phyloP scores from a whole-genome alignment of 2,888 invertebrate species.

The Troglohyphantes excavatus region DNA sequence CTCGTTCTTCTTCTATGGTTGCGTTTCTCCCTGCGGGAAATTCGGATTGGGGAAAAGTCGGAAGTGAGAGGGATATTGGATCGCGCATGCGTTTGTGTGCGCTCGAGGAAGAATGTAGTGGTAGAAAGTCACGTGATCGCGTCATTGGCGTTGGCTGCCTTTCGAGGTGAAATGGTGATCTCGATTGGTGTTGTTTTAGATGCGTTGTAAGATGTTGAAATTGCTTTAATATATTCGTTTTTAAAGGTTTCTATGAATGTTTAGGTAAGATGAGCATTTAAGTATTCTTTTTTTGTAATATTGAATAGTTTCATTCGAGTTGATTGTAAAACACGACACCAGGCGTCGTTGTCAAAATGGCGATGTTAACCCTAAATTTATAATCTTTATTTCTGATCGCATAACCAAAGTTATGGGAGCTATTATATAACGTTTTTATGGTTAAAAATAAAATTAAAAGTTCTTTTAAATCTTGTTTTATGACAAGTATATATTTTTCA shows the following conservation, averaged over 20 bases:
- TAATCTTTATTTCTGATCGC: too few relatives aligned
- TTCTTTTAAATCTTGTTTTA: too few relatives aligned
- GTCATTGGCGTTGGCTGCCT: not conserved
- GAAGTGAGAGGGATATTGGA: not conserved
- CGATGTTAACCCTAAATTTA: not conserved
- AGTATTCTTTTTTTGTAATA: not conserved
- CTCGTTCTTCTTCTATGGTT: not conserved
- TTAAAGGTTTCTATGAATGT: not conserved
- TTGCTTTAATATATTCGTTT: not conserved
- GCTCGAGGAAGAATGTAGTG: conserved; percentile 2
- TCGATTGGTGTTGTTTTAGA: not conserved
- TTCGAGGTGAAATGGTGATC: not conserved
- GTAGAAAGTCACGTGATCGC: conserved; percentile 34
- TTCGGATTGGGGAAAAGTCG: not conserved
- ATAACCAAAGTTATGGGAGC: too few relatives aligned
- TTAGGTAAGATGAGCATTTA: conserved; percentile 15
- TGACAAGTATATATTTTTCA: too few relatives aligned
- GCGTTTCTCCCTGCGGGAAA: conserved; percentile 1
- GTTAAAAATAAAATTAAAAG: too few relatives aligned
- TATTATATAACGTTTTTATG: too few relatives aligned
- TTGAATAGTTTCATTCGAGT: not conserved
- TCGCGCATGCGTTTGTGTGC: conserved; percentile 24
- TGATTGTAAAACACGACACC: not conserved
- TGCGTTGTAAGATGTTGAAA: not conserved
- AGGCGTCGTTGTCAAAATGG: conserved; percentile 11